Evolutionary conservation across 2,888 invertebrate species (phyloP).

Genomic region (Selenia dentaria): DNA sequence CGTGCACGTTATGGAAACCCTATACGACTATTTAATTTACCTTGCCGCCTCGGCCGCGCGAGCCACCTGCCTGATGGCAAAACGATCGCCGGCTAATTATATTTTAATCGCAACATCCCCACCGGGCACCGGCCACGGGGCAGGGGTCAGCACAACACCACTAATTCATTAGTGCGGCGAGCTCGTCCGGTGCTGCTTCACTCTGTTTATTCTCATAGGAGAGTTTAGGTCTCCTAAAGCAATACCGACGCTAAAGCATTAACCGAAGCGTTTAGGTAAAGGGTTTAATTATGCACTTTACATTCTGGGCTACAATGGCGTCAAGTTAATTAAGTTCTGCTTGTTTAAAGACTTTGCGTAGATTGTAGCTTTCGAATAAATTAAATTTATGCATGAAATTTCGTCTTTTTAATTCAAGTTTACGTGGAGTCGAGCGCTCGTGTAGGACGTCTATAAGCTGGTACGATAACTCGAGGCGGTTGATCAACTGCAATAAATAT

Average conservation of each 20-base stretch:
- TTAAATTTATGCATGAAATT: constrained; percentile 67
- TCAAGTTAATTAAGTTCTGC: constrained; percentile 79
- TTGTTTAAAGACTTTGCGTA: constrained; percentile 72
- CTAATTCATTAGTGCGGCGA: constrained; percentile 79
- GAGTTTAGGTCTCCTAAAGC: constrained; percentile 81
- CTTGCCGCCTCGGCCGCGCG: constrained; percentile 58
- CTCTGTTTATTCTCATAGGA: constrained; percentile 81
- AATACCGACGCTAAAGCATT: constrained; percentile 80
- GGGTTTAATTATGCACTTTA: constrained; percentile 79
- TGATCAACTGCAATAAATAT: constrained; percentile 82
- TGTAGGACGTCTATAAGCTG: constrained; percentile 43
- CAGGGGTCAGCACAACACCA: constrained; percentile 46
- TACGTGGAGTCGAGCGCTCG: constrained; percentile 37
- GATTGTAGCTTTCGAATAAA: constrained; percentile 60
- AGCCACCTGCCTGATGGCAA: constrained; percentile 75
- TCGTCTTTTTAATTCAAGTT: constrained; percentile 63
- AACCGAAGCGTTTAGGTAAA: constrained; percentile 78
- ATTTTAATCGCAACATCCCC: constrained; percentile 79
- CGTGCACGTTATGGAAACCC: constrained; percentile 74
- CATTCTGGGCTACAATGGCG: constrained; percentile 73
- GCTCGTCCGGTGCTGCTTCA: constrained; percentile 58
- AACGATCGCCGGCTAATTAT: constrained; percentile 84
- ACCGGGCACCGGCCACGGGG: constrained; percentile 38
- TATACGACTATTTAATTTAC: constrained; percentile 81
- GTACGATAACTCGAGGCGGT: constrained; percentile 59